These are phyloP conservation scores for Mormoops blainvillei DNA, from an alignment of 2,113 vertebrate genomes.

Conservation along the genomic window DNA sequence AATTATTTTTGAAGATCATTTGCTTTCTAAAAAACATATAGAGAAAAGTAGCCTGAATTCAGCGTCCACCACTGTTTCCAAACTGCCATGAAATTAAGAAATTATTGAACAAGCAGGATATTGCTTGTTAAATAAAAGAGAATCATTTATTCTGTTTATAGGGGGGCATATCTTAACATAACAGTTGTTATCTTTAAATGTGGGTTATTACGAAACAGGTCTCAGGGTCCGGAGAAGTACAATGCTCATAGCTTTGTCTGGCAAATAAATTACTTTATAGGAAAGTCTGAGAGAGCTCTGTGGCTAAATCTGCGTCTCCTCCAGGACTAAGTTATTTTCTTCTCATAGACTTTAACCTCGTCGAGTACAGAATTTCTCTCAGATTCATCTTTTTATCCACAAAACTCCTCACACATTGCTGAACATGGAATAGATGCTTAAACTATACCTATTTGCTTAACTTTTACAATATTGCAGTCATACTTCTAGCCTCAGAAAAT, in stretches of 20 bases:
- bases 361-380: not conserved
- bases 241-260: not conserved
- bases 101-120: not conserved
- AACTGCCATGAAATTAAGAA: not conserved
- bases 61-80: not conserved
- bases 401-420: not conserved
- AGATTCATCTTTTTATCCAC: not conserved
- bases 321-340: not conserved
- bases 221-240: not conserved
- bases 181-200: not conserved
- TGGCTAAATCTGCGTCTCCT: not conserved
- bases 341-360: not conserved
- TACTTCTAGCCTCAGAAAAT: not conserved
- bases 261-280: not conserved
- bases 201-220: not conserved
- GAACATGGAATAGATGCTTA: not conserved
- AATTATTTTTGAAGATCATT: not conserved
- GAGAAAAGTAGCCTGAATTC: not conserved
- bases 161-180: not conserved
- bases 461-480: not conserved
- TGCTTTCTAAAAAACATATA: not conserved
- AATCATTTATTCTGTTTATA: not conserved
- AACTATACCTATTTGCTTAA: not conserved
- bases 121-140: not conserved
- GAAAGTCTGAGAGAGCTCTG: not conserved